Base-by-base conservation (phyloP, 2,888 invertebrate species). In the Conistra vaccinii region DNA sequence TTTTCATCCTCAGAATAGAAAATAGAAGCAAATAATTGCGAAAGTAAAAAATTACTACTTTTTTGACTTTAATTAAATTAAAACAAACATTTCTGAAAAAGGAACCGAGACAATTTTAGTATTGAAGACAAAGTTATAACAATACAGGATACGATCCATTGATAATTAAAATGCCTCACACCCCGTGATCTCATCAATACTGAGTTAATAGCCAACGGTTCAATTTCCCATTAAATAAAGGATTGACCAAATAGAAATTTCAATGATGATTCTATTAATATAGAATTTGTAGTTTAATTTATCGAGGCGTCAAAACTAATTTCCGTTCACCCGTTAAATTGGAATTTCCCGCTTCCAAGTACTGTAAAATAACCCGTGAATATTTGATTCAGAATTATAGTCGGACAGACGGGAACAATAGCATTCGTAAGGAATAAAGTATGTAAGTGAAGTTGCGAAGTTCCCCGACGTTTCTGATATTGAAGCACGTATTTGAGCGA, bases 341-440 rank as follows among this genome's bases (percentile, higher is more conserved):
- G 70, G 23, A 70, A 32, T 61, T 61, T 29, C 45, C 45, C 55
- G 12, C 45, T 82, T 71, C 14, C 57, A 66, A 74, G 78, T 65
- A 73, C 68, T 69, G 62, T 71, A 73, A 73, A 75, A 66, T 42
- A 82, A 71, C 62, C 23, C 45, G 45, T 85, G 58, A 79, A 83
- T 85, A 71, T 71, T 67, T 73, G 69, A 83, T 83, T 73, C 42
- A 57, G 53, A 81, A 78, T 81, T 53, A 69, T 48, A 85, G 65
- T 70, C 39, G 39, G 66, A 63, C 51, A 73, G 58, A 62, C 26
- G 51, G 35, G 14, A 58, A 74, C 69, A 73, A 65, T 48, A 66
- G 39, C 48, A 35, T 69, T 81, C 51, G 76, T 69, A 45, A 14
- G 55, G 53, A 75, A 60, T 83, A 71, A 72, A 80, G 67, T 62